Evolutionary conservation across 2,797 vertebrate species (phyloP), one percentile per base, ranked within the genome.

Genomic region (Gymnoscopelus braueri): DNA sequence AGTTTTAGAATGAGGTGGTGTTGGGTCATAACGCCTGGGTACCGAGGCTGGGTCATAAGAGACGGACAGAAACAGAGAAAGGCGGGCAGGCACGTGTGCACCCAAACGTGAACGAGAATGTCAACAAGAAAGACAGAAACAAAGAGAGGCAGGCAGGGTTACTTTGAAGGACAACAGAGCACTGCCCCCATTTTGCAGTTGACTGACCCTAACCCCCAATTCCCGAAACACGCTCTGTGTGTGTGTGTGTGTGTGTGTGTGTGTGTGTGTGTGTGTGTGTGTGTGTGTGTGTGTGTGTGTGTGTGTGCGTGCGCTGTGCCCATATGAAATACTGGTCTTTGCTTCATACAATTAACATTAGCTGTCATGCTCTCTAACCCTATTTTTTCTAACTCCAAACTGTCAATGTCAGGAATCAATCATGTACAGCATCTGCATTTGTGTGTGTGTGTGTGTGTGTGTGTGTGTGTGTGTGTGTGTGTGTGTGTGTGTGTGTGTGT

Each of bases 111-210:
- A 39, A 68, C 74, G 44, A 67, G 74, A 53, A 66, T 59, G 2
- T 53, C 35, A 44, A 56, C 49, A 61, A 53, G 19, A 53, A 47
- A 74, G 65, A 63, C 19, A 49, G 19, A 55, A 2, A 61, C 24
- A 65, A 47, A 75, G 54, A 51, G 58, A 60, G 32, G n/a, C 32
- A 75, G 64, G 79, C 80, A 72, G 74, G 23, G 67, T 61, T 77
- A 72, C 82, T 85, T 84, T 83, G 70, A 84, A 74, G 73, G 70
- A 79, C 85, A 84, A 83, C 77, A 84, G 59, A 71, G 75, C 66
- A 76, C 66, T 69, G 73, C 81, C 85, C 52, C 78, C 63, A 89
- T 88, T 90, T 91, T 82, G 89, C 88, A 88, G 85, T 77, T 88
- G 83, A 90, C 69, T 73, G 70, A 84, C 64, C 71, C 69, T 0